Base-by-base conservation (phyloP, 2,113 vertebrate species). In the Boleophthalmus pectinirostris region DNA sequence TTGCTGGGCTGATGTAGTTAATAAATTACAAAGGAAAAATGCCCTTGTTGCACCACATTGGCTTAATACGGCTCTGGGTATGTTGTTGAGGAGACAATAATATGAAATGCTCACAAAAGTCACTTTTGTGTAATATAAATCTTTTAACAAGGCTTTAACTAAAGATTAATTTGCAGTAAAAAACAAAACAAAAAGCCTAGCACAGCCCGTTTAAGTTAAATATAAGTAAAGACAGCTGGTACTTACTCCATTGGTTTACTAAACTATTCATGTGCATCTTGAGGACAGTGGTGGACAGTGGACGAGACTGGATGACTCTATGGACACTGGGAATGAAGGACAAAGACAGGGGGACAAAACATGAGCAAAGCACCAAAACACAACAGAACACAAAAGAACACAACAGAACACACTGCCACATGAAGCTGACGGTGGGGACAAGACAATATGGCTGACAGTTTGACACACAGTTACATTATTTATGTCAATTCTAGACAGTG, bases 221-320 rank as follows among this genome's bases (percentile, higher is more conserved):
- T 25, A 23, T 14, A n/a, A 25, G 12, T 58, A 16, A 58, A 15
- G 70, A 68, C 56, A 1, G 60, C 12, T 81, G 11, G 33, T 93
- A 93, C 92, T 94, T 92, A 94, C 92, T 93, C 90, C 90, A 93
- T 38, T 91, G 90, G 89, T 92, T 93, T 88, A 92, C 77, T 87
- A 93, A 85, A 81, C 87, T 93, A 93, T 92, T 93, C 90, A 92
- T 90, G 77, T 94, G 90, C 93, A 94, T 93, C 91, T 77, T 81
- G 92, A 35, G 68, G 91, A 35, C 61, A 73, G 73, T 33, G 15
- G 13, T 46, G 79, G 80, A 23, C 49, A 18, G 20, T 9, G 56
- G 80, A 82, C 82, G 83, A 67, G 88, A 58, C 68, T 82, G 82
- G 82, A 82, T 15, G 73, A 63, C 79, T 79, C 77, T 73, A 71